phyloP scores from a whole-genome alignment of 2,888 invertebrate genomes.

The Himalopsyche anomala region DNA sequence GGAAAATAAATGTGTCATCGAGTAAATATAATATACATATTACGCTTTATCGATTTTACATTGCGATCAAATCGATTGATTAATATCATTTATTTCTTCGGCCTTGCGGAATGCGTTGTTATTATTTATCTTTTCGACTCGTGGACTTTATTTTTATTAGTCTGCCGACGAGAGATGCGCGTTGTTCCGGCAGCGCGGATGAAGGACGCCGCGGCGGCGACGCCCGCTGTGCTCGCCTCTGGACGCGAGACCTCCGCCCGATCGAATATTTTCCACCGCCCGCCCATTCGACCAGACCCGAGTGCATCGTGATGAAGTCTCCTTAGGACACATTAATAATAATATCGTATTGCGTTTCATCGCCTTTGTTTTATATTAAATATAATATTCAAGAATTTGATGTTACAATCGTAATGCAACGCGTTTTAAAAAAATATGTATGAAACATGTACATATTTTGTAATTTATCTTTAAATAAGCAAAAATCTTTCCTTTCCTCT shows the following conservation, averaged over 20 bases:
- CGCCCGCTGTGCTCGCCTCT: slow-evolving; percentile 13
- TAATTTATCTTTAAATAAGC: too few species aligned
- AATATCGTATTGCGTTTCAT: not conserved
- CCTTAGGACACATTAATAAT: slow-evolving; percentile 18
- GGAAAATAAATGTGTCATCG: too few species aligned
- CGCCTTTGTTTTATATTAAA: not conserved
- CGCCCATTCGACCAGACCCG: not conserved
- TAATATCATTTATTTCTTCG: slow-evolving; percentile 19
- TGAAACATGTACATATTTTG: too few species aligned
- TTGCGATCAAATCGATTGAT: not conserved
- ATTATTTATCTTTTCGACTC: not conserved
- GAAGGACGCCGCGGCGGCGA: slow-evolving; percentile 35
- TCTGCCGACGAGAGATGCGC: not conserved
- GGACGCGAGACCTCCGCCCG: not conserved
- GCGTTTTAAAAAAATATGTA: too few species aligned
- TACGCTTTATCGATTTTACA: too few species aligned
- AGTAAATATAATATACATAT: too few species aligned
- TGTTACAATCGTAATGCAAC: too few species aligned
- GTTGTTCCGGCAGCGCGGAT: slow-evolving; percentile 19
- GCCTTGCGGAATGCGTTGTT: slow-evolving; percentile 11
- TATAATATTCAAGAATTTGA: too few species aligned
- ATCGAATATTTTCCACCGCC: not conserved
- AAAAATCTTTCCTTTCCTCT: too few species aligned
- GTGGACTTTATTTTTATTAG: not conserved
- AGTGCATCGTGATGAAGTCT: not conserved